phyloP scores from a whole-genome alignment of 2,797 vertebrate species.

The Peromyscus aztecus region DNA sequence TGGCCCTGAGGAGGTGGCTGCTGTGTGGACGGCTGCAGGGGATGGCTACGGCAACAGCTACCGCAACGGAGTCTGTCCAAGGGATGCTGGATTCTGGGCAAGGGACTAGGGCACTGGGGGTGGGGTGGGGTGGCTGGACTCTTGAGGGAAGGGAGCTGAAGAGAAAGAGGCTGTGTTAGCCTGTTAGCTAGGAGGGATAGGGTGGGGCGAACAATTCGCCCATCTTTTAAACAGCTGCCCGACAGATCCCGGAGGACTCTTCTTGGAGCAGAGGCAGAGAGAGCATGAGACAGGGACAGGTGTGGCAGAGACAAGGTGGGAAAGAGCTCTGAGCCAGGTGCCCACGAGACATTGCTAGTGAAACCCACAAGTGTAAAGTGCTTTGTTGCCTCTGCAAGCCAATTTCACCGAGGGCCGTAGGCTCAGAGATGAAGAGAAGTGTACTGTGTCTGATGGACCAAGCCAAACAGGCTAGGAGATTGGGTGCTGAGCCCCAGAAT shows the following conservation, averaged over 20 bases:
- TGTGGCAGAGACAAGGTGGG: neutral
- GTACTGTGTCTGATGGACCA: neutral
- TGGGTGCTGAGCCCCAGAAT: neutral
- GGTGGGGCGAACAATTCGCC: slow-evolving; percentile 77
- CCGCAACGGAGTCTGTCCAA: slow-evolving; percentile 60
- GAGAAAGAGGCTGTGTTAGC: slow-evolving; percentile 74
- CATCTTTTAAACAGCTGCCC: slow-evolving; percentile 71
- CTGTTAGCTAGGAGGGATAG: neutral
- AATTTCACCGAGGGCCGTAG: neutral
- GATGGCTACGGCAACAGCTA: slow-evolving; percentile 19
- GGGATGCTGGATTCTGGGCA: slow-evolving; percentile 56
- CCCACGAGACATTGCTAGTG: neutral
- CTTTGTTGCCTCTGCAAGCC: neutral
- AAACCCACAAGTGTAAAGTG: neutral
- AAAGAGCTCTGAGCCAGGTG: neutral
- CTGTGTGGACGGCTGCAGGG: slow-evolving; percentile 30
- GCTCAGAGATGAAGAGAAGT: neutral
- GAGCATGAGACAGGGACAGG: neutral
- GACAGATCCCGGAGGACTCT: slow-evolving; percentile 76
- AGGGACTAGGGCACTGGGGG: slow-evolving; percentile 56
- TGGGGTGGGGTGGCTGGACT: slow-evolving; percentile 6
- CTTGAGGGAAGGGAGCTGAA: slow-evolving; percentile 62
- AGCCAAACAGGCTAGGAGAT: neutral
- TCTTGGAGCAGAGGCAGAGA: neutral
- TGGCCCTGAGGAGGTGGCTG: slow-evolving; percentile 71